Evolutionary conservation across 2,888 invertebrate genomes (phyloP).

Genomic region (Galerucella pusilla): DNA sequence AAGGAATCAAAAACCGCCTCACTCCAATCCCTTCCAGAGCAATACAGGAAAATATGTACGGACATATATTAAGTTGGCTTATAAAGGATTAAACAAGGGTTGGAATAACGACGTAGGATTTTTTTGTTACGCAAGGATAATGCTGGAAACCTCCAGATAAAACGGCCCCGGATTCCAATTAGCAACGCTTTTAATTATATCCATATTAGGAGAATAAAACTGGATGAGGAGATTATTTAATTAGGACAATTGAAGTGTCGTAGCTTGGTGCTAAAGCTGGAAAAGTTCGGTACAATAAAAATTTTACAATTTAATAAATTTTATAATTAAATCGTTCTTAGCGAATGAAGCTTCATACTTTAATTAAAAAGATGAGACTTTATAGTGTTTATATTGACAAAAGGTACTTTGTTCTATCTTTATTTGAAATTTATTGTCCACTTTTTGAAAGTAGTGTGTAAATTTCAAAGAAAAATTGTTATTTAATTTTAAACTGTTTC

Average conservation of each 20-base stretch:
- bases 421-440: no score
- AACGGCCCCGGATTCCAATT: constrained; percentile 20
- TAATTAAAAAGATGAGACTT: neutral
- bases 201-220: constrained; percentile 24
- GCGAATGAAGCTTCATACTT: neutral
- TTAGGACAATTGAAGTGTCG: constrained; percentile 16
- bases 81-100: constrained; percentile 28
- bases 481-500: neutral
- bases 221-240: constrained; percentile 19
- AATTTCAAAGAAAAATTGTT: neutral
- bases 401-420: no score
- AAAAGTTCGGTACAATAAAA: neutral
- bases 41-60: constrained; percentile 26
- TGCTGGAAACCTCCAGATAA: constrained; percentile 22
- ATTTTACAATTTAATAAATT: neutral
- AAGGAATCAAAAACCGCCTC: constrained; percentile 31
- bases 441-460: no score
- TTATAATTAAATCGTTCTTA: neutral
- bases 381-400: neutral
- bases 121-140: constrained; percentile 16
- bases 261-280: neutral
- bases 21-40: constrained; percentile 23
- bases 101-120: constrained; percentile 16
- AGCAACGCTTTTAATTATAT: constrained; percentile 27
- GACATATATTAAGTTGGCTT: constrained; percentile 29